Conservation (phyloP, 1,140 invertebrate genomes). For the Drosophila azteca region DNA sequence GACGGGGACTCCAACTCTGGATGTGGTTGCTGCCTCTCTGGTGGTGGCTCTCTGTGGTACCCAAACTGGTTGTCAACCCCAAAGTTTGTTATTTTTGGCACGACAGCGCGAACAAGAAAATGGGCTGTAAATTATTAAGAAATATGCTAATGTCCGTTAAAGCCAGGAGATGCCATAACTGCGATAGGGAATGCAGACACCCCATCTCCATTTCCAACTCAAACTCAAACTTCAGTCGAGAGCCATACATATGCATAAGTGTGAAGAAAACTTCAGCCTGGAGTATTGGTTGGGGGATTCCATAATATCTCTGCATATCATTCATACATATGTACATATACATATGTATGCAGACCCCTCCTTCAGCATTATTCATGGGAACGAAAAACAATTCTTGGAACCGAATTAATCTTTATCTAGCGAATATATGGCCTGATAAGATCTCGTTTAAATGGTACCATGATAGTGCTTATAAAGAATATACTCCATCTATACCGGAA, state of each 20-base stretch:
- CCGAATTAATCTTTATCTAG: background rate
- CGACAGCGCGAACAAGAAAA: slow-evolving; percentile 52
- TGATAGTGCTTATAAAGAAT: background rate
- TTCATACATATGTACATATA: too few relatives aligned
- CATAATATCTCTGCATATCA: too few relatives aligned
- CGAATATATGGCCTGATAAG: slow-evolving; percentile 17
- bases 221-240: background rate
- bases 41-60: slow-evolving; percentile 13
- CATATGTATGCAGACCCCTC: too few relatives aligned
- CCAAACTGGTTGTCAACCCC: slow-evolving; percentile 59
- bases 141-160: slow-evolving; percentile 67
- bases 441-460: background rate
- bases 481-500: too few relatives aligned
- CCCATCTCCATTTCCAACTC: background rate
- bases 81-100: slow-evolving; percentile 64
- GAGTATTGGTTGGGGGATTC: too few relatives aligned
- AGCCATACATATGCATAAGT: slow-evolving; percentile 60
- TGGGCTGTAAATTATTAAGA: slow-evolving; percentile 67
- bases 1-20: slow-evolving; percentile 41
- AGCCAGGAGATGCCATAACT: slow-evolving; percentile 57
- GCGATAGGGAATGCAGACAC: slow-evolving; percentile 43
- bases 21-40: slow-evolving; percentile 3
- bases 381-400: too few relatives aligned
- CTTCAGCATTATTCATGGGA: too few relatives aligned
- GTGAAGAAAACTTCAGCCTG: slow-evolving; percentile 10